Base-by-base conservation (phyloP, 2,888 invertebrate genomes). In the Oligia latruncula region DNA sequence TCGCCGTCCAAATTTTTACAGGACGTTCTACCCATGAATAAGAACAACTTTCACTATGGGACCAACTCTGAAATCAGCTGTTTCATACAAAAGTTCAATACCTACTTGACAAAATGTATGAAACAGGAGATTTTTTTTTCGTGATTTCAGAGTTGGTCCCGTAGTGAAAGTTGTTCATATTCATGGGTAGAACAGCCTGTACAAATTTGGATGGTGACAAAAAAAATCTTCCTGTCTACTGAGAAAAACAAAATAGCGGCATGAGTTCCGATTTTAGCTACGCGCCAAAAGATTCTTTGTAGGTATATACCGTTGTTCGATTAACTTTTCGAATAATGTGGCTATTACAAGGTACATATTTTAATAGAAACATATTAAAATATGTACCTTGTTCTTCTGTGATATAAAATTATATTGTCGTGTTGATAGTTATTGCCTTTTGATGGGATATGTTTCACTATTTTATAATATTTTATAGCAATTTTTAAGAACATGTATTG, bases 401-500 rank as follows among this genome's bases (percentile, higher is more conserved):
- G 40, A 68, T 49, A 43, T 17, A 46, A 46, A 79, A 49, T 71
- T 43, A 66, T 66, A 9, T 15, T 65, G 4, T 64, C 40, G 62
- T 77, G 77, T 74, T 35, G 29, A 55, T 43, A 35, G 11, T 49
- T 66, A 65, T 58, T 71, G 64, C 29, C 1, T 40, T 71, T 58
- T 52, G 49, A 20, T 60, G 13, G 17, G 6, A 13, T n/a, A 58
- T n/a, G 49, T 60, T 79, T 71, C 35, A 49, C 9, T 40, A 71
- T 64, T 64, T 40, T 58, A 49, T 43, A 29, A 13, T 46, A 71
- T 65, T 65, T 52, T 40, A 52, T 20, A 35, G 65, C 46, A 74
- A 74, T 66, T 55, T 65, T 4, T 35, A 23, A 43, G 9, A 58
- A 77, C 77, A 77, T 62, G 5, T 20, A 17, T 35, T 58, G 8